Evolutionary conservation across 2,888 invertebrate species (phyloP).

Genomic region (Melieria crassipennis): DNA sequence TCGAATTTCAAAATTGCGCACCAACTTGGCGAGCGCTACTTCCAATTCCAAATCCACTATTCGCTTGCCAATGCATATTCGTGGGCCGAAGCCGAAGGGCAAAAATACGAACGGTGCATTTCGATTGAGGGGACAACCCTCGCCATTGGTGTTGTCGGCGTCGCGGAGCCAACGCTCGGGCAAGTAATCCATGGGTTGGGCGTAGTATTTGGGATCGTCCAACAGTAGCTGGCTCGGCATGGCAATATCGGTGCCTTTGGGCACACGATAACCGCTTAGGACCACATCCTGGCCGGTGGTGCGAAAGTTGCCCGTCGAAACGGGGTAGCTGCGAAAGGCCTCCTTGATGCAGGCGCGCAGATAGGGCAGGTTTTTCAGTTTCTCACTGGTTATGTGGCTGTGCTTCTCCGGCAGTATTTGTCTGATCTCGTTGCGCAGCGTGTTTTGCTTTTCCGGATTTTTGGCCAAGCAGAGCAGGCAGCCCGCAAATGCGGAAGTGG

Average conservation of each 20-base stretch:
- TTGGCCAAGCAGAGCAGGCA: conserved; percentile 71
- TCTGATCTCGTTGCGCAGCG: conserved; percentile 69
- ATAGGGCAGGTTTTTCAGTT: conserved; percentile 68
- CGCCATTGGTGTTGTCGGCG: not conserved
- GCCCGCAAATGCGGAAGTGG: conserved; percentile 65
- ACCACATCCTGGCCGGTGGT: conserved; percentile 69
- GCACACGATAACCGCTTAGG: conserved; percentile 70
- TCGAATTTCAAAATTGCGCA: conserved; percentile 30
- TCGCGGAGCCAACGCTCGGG: conserved; percentile 76
- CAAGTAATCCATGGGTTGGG: conserved; percentile 62
- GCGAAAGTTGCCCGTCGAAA: conserved; percentile 70
- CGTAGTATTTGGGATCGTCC: conserved; percentile 71
- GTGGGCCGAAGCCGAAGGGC: conserved; percentile 38
- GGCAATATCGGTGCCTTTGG: conserved; percentile 75
- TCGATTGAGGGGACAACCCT: conserved; percentile 33
- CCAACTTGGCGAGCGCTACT: conserved; percentile 17
- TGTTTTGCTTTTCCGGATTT: conserved; percentile 72
- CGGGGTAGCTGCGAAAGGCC: conserved; percentile 71
- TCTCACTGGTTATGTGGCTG: conserved; percentile 61
- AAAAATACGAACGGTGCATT: conserved; percentile 36
- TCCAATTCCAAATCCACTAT: conserved; percentile 38
- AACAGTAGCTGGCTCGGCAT: conserved; percentile 77
- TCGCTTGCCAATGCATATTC: conserved; percentile 37
- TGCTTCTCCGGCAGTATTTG: conserved; percentile 50
- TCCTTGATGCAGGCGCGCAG: conserved; percentile 79